Evolutionary conservation across 2,797 vertebrate genomes (phyloP).

Genomic region (Notolabrus celidotus): DNA sequence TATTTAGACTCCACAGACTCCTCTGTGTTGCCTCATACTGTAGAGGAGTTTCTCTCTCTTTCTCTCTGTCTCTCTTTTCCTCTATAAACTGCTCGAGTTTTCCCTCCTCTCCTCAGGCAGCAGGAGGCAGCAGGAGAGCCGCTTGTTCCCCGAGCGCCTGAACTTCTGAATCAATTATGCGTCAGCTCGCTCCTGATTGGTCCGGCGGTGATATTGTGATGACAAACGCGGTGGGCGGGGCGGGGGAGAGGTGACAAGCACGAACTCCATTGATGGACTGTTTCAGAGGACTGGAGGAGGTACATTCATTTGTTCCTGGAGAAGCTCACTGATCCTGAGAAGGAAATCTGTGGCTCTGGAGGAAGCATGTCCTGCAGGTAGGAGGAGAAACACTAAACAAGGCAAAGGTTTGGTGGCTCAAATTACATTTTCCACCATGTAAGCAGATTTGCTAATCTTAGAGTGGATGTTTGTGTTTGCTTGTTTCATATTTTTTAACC

Average conservation of each 20-base stretch:
- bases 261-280: conserved; percentile 40
- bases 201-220: conserved; percentile 4
- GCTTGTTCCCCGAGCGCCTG: background rate
- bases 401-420: background rate
- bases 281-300: conserved; percentile 17
- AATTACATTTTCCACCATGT: too few species aligned
- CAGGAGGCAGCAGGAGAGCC: conserved; percentile 12
- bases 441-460: too few species aligned
- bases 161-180: conserved; percentile 66
- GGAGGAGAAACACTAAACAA: conserved; percentile 7
- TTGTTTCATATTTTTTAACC: too few species aligned
- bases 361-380: conserved; percentile 80
- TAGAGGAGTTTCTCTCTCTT: too few species aligned
- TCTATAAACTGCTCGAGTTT: too few species aligned
- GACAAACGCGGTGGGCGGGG: conserved; percentile 33
- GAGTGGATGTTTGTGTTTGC: too few species aligned
- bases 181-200: conserved; percentile 67
- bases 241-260: conserved; percentile 28
- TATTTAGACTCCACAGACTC: too few species aligned
- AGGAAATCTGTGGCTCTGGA: conserved; percentile 27
- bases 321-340: conserved; percentile 27
- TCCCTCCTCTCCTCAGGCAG: too few species aligned
- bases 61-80: too few species aligned
- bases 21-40: too few species aligned
- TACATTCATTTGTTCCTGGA: conserved; percentile 15